Percentiles rank a stretch among this genome's conserved stretches.
Conservation (phyloP, 2,888 invertebrate species). For the Calephelis perditalis region DNA sequence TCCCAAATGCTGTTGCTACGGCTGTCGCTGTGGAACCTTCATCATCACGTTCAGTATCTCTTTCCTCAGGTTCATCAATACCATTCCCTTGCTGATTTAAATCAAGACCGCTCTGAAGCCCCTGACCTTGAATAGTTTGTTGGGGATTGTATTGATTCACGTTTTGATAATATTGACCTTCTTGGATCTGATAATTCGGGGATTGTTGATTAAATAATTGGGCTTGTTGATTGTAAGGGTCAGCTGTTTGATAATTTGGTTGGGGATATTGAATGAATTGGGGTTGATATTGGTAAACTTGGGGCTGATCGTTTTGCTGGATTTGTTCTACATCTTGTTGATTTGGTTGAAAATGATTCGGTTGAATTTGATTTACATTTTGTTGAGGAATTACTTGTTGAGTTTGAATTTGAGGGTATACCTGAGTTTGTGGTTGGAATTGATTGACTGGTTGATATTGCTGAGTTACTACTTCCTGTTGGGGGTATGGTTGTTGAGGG, state of each 20-base stretch:
- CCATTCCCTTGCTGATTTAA: slow-evolving; percentile 59
- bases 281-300: slow-evolving; percentile 34
- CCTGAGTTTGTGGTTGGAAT: slow-evolving; percentile 37
- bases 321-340: slow-evolving; percentile 28
- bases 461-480: slow-evolving; percentile 13
- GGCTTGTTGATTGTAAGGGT: slow-evolving; percentile 31
- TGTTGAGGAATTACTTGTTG: slow-evolving; percentile 30
- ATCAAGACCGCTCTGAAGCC: slow-evolving; percentile 57
- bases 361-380: slow-evolving; percentile 23
- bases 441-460: slow-evolving; percentile 32
- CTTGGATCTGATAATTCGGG: slow-evolving; percentile 36
- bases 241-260: slow-evolving; percentile 8
- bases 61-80: slow-evolving; percentile 44
- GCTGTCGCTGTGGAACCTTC: slow-evolving; percentile 52
- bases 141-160: slow-evolving; percentile 27
- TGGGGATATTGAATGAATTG: slow-evolving; percentile 31
- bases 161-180: slow-evolving; percentile 30
- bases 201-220: slow-evolving; percentile 32
- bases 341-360: slow-evolving; percentile 21
- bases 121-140: slow-evolving; percentile 33
- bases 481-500: slow-evolving; percentile 16
- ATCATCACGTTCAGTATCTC: slow-evolving; percentile 37
- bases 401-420: slow-evolving; percentile 26
- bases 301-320: slow-evolving; percentile 28
- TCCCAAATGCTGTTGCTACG: slow-evolving; percentile 64